Percentiles rank a stretch among this genome's conserved stretches.
Evolutionary conservation across 2,113 vertebrate species (phyloP).

Genomic region (Callorhinus ursinus): DNA sequence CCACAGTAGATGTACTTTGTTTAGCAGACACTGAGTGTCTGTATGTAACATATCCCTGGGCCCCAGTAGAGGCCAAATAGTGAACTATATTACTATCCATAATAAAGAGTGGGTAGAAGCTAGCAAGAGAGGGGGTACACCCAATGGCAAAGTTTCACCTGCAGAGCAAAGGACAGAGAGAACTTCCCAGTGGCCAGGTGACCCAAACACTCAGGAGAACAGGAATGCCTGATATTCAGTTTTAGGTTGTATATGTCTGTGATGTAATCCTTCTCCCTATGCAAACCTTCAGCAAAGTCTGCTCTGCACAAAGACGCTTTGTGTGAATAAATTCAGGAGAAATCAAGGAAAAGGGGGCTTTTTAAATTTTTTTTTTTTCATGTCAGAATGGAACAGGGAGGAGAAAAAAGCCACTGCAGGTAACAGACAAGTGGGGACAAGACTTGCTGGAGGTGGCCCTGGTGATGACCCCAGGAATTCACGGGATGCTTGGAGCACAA

Average conservation of each 20-base stretch:
- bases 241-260: background rate
- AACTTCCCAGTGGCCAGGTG: background rate
- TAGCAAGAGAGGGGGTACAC: background rate
- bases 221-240: background rate
- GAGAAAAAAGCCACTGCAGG: background rate
- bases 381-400: background rate
- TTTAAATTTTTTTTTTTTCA: background rate
- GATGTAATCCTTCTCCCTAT: background rate
- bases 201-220: background rate
- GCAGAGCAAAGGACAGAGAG: background rate
- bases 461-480: no score
- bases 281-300: background rate
- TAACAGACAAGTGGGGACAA: background rate
- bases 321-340: background rate
- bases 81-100: background rate
- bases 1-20: background rate
- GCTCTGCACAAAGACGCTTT: no score
- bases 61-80: background rate
- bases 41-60: background rate
- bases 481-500: background rate
- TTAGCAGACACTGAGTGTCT: background rate
- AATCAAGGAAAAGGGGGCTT: background rate
- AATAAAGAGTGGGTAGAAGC: background rate
- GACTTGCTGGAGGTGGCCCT: background rate
- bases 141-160: background rate